Base-by-base conservation (phyloP, 2,797 vertebrate species). In the Choloepus didactylus region DNA sequence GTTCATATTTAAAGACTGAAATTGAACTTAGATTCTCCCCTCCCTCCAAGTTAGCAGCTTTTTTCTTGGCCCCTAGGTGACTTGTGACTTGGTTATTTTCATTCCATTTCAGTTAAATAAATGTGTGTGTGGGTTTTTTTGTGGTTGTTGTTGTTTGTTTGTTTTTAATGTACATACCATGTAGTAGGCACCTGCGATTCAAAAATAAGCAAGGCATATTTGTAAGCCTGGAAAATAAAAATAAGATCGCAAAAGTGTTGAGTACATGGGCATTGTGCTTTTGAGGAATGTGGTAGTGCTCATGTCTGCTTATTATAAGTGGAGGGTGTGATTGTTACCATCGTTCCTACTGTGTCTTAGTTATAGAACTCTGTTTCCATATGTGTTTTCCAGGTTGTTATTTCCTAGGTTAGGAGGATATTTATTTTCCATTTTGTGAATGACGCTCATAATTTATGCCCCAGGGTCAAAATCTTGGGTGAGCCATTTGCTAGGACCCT, bases 361-460 rank as follows among this genome's bases (percentile, higher is more conserved):
- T 66, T 81, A 59, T 23, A 73, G 56, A 86, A 92, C 44, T 94
- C 66, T 25, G 16, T 70, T 41, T 85, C 54, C 49, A 21, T 62
- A 44, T 60, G n/a, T 59, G 69, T 94, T 92, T 97, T 89, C 51
- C 66, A 93, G 59, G 85, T 83, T 86, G 54, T 60, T 90, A 29
- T 67, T 96, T 93, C 77, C 88, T 94, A 87, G 59, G 73, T 92
- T 95, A 93, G 88, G 38, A 3, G 2, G 76, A 82, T 91, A 87
- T 93, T 95, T 97, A 91, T 89, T 89, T 94, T 96, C 69, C 77
- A 89, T 87, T 86, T 96, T 94, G 84, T 93, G 90, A 97, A 97
- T 92, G 93, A 91, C 77, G 76, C 87, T 87, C 49, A 93, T 60
- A 87, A 93, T 97, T 93, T 94, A 94, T 93, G 91, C 60, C 87